Conservation (phyloP, 2,888 invertebrate species). For the Cataglyphis livida region DNA sequence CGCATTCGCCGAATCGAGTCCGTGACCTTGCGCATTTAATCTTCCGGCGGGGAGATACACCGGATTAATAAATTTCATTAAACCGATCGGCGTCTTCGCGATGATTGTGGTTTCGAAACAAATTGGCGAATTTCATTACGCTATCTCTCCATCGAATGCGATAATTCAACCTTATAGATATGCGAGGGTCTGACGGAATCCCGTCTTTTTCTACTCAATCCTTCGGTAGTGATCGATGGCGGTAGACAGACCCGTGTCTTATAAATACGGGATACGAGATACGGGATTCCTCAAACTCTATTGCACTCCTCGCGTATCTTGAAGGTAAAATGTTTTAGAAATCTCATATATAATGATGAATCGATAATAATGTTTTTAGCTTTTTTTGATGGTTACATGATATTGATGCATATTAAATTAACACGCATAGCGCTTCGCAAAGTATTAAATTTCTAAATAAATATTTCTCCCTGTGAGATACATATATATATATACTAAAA, state of each 20-base stretch:
- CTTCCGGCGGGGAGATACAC: not conserved
- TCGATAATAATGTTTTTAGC: not conserved
- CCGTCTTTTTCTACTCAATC: constrained; percentile 15
- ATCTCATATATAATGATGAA: not conserved
- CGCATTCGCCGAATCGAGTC: not conserved
- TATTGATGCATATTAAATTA: not conserved
- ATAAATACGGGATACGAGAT: not conserved
- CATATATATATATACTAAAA: too few species aligned
- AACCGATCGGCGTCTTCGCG: not conserved
- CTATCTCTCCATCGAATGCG: not conserved
- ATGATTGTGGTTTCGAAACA: constrained; percentile 11
- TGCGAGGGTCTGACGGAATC: not conserved
- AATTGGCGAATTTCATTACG: constrained; percentile 38
- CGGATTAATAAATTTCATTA: constrained; percentile 42
- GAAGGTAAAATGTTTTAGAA: not conserved
- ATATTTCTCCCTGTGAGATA: not conserved
- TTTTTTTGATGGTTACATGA: not conserved
- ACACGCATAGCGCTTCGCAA: not conserved
- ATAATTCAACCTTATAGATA: not conserved
- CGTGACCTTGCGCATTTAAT: not conserved
- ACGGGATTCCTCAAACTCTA: not conserved
- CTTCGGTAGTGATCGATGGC: not conserved
- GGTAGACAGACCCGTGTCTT: not conserved
- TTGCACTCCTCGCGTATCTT: not conserved
- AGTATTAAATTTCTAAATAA: not conserved